phyloP scores from a whole-genome alignment of 2,888 invertebrate genomes.

The Cheiracanthium punctorium region DNA sequence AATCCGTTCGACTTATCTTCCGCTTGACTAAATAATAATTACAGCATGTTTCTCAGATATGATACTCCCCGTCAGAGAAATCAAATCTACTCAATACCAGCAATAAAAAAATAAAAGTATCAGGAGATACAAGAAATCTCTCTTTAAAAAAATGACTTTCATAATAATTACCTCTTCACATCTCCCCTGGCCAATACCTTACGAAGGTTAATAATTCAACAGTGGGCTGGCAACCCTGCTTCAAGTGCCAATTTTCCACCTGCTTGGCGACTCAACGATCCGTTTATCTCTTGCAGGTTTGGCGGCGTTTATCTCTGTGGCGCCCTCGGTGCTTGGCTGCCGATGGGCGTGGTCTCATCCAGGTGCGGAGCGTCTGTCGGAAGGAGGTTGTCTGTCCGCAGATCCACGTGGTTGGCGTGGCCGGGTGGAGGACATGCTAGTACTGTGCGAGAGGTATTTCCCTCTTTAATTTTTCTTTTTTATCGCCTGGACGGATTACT shows the following conservation, averaged over 20 bases:
- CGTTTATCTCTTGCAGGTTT: constrained; percentile 38
- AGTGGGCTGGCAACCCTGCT: constrained; percentile 6
- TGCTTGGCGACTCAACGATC: constrained; percentile 49
- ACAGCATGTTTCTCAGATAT: background rate
- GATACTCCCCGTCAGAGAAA: background rate
- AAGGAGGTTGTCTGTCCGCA: constrained; percentile 35
- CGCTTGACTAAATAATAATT: background rate
- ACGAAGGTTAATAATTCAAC: constrained; percentile 25
- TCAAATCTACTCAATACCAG: background rate
- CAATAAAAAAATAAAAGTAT: constrained; percentile 1
- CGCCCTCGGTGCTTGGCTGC: background rate
- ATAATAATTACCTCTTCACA: constrained; percentile 32
- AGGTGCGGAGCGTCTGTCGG: constrained; percentile 45
- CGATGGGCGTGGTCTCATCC: constrained; percentile 45
- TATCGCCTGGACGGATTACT: background rate
- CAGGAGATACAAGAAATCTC: background rate
- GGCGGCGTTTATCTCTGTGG: constrained; percentile 43
- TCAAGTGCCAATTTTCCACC: constrained; percentile 43
- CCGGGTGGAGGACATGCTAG: constrained; percentile 26
- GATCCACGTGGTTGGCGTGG: constrained; percentile 47
- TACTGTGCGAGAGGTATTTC: background rate
- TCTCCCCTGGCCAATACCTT: constrained; percentile 20
- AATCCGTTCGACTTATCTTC: background rate
- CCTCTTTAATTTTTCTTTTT: too few relatives aligned
- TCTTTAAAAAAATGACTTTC: constrained; percentile 2